Base-by-base conservation (phyloP, 2,113 vertebrate genomes). In the Lucifuga dentata region DNA sequence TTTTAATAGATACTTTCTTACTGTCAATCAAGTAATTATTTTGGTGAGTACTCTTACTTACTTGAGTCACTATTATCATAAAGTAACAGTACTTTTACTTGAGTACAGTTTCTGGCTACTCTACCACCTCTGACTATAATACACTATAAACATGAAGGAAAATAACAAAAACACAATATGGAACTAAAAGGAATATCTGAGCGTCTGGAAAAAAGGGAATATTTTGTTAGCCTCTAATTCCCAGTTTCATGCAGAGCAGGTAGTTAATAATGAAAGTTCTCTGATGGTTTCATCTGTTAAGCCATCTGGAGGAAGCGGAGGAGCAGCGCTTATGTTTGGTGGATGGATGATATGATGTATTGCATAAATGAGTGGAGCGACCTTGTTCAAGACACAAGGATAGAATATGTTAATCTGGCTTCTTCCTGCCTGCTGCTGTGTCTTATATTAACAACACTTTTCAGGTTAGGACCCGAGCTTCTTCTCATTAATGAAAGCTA, bases 251-350 rank as follows among this genome's bases (percentile, higher is more conserved):
- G 66, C 71, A 10, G 80, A 57, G 80, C 65, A 67, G 70, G 39
- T 62, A 56, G 67, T 76, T 76, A 76, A 79, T 68, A 76, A 76
- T 77, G 68, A 41, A 80, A 45, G 26, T 73, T 56, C 32, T 78
- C 5, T 39, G 38, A 71, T 64, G 71, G 70, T 62, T 73, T 66
- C 41, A 53, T 76, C 53, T 70, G 76, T 60, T 53, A 48, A 63
- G 51, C 79, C 76, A 76, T 82, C 67, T 85, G 83, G 83, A 81
- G 41, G 73, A 44, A 29, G 70, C 52, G 70, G 58, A 32, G 63
- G 19, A 53, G 33, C 8, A 36, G 19, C 33, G 44, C 51, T 16
- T 3, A 13, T 29, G 59, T 43, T 8, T 43, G 26, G 40, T 7
- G 40, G 40, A 43, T 15, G 39, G 71, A 53, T 48, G 59, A 33